These are phyloP conservation scores for Noctua janthe DNA, from an alignment of 2,888 invertebrate species.

Conservation along the genomic window DNA sequence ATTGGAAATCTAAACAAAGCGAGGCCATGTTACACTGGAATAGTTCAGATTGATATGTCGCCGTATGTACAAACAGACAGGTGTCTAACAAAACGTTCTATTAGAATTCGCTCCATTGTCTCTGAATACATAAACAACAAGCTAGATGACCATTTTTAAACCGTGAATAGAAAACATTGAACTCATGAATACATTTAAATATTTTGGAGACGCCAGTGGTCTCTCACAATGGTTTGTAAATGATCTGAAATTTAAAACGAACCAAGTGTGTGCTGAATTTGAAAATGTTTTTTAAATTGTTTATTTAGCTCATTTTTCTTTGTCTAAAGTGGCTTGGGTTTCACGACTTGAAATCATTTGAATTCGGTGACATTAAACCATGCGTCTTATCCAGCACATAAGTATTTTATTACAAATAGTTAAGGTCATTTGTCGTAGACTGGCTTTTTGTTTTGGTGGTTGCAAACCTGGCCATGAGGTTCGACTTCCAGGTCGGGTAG, in stretches of 20 bases:
- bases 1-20: too few relatives aligned
- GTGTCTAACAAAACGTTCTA: constrained; percentile 27
- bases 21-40: too few relatives aligned
- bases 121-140: constrained; percentile 49
- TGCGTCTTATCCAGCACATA: not conserved
- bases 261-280: constrained; percentile 50
- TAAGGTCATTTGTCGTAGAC: not conserved
- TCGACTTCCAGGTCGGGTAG: not conserved
- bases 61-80: constrained; percentile 10
- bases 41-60: too few relatives aligned
- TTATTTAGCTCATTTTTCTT: constrained; percentile 39
- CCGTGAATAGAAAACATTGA: constrained; percentile 67
- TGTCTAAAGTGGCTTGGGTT: constrained; percentile 6
- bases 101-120: constrained; percentile 42
- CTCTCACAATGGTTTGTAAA: constrained; percentile 67
- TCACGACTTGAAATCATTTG: constrained; percentile 1
- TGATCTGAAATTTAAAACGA: constrained; percentile 69
- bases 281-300: constrained; percentile 46
- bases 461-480: not conserved
- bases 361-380: not conserved
- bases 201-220: constrained; percentile 65
- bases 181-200: constrained; percentile 75
- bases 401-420: not conserved
- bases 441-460: not conserved
- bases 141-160: constrained; percentile 62